These are phyloP conservation scores for Leptestheria dahalacensis DNA, from an alignment of 1,140 invertebrate genomes.

Conservation along the genomic window DNA sequence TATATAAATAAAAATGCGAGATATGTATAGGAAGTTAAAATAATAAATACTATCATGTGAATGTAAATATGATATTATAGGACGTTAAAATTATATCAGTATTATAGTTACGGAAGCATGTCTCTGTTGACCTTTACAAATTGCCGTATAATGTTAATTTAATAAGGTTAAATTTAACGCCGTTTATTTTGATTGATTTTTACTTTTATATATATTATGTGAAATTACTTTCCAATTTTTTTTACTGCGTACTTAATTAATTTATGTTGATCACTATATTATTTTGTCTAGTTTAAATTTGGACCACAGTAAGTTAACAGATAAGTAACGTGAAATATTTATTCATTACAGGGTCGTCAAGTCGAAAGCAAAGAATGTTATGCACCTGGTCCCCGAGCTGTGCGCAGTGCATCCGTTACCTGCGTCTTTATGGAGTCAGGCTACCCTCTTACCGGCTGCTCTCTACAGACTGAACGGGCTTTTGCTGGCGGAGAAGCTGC, in stretches of 20 bases:
- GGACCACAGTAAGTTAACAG: conserved; percentile 28
- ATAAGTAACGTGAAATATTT: conserved; percentile 61
- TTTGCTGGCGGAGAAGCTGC: conserved; percentile 81
- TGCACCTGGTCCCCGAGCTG: conserved; percentile 90
- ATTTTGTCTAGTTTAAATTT: no score
- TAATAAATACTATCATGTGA: neutral
- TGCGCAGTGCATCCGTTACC: conserved; percentile 92
- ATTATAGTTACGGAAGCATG: no score
- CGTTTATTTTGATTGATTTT: neutral
- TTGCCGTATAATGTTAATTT: no score
- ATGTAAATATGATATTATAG: no score
- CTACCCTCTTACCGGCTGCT: conserved; percentile 88
- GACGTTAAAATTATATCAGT: no score
- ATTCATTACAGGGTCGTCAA: conserved; percentile 20
- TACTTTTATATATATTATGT: no score
- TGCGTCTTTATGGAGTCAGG: conserved; percentile 90
- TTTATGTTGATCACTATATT: no score
- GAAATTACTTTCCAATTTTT: no score
- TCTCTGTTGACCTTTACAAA: no score
- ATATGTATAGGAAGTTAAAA: conserved; percentile 18
- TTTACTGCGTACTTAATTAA: neutral
- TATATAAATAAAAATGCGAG: conserved; percentile 16
- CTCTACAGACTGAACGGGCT: conserved; percentile 87
- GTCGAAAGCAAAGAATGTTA: conserved; percentile 75
- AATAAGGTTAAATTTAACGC: no score